phyloP scores from a whole-genome alignment of 2,888 invertebrate genomes.

The Rhamnusium bicolor region DNA sequence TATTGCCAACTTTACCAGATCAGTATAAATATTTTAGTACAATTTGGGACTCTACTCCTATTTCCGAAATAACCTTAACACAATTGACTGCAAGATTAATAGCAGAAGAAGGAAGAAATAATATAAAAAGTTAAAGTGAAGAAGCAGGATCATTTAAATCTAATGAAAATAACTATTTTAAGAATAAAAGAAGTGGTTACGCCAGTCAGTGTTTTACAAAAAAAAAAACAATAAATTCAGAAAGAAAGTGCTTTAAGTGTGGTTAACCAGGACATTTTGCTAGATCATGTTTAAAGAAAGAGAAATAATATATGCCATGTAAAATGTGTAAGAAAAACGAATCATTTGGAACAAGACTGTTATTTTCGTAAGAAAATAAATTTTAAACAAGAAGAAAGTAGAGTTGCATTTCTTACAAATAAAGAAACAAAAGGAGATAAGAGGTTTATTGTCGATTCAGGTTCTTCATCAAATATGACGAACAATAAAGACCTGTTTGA shows the following conservation, averaged over 20 bases:
- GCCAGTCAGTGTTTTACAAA: no score
- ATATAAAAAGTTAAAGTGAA: conserved; percentile 19
- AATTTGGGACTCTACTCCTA: conserved; percentile 39
- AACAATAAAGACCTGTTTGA: no score
- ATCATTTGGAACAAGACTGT: conserved; percentile 27
- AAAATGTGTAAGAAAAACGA: conserved; percentile 28
- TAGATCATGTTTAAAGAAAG: conserved; percentile 15
- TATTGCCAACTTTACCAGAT: conserved; percentile 49
- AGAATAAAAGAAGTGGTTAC: no score
- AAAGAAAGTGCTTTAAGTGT: conserved; percentile 22
- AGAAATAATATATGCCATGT: not conserved
- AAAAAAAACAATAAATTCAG: not conserved
- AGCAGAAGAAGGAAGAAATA: conserved; percentile 33
- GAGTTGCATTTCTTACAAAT: conserved; percentile 3
- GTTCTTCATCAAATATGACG: no score
- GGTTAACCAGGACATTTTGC: conserved; percentile 33
- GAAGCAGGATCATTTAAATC: conserved; percentile 27
- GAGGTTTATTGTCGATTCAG: not conserved
- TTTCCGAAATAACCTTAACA: conserved; percentile 32
- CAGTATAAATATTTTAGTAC: conserved; percentile 62
- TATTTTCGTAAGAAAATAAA: conserved; percentile 15
- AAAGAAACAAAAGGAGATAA: not conserved
- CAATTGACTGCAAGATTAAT: conserved; percentile 45
- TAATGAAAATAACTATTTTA: not conserved
- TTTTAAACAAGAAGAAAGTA: conserved; percentile 3